Conservation (phyloP, 2,888 invertebrate genomes). For the Andrena chrysosceles region DNA sequence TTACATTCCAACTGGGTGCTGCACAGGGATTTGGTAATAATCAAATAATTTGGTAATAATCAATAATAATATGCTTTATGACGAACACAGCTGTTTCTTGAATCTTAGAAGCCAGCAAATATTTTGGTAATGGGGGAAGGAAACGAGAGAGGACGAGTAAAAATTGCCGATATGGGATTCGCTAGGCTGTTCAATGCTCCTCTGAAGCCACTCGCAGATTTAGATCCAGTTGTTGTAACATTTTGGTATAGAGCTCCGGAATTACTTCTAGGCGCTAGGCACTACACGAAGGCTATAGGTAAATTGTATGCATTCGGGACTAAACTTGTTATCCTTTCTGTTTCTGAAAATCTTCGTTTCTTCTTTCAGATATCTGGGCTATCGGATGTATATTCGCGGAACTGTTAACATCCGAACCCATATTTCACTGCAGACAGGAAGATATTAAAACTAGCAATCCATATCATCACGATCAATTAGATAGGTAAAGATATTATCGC, state of each 20-base stretch:
- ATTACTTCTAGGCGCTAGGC: conserved; percentile 95
- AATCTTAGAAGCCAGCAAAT: conserved; percentile 96
- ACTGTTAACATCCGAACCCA: conserved; percentile 99
- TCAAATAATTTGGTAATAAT: neutral
- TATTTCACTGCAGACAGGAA: conserved; percentile 99
- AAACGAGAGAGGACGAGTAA: conserved; percentile 97
- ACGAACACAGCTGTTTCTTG: conserved; percentile 32
- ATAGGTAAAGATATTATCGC: conserved; percentile 85
- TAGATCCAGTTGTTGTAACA: conserved; percentile 99
- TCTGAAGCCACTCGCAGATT: conserved; percentile 97
- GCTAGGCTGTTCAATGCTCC: conserved; percentile 99
- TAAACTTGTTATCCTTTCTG: neutral
- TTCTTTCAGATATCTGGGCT: conserved; percentile 96
- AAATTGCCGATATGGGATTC: conserved; percentile 99
- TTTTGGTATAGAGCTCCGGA: conserved; percentile 99
- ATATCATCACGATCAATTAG: conserved; percentile 99
- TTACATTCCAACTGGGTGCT: conserved; percentile 99
- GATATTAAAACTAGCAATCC: conserved; percentile 99
- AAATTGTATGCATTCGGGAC: conserved; percentile 58
- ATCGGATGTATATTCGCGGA: conserved; percentile 99
- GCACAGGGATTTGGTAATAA: conserved; percentile 95
- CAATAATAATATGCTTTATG: neutral
- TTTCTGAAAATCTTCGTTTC: neutral
- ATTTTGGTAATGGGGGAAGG: conserved; percentile 99
- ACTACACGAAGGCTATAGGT: conserved; percentile 99